Base-by-base conservation (phyloP, 2,113 vertebrate species). In the Plecotus auritus region DNA sequence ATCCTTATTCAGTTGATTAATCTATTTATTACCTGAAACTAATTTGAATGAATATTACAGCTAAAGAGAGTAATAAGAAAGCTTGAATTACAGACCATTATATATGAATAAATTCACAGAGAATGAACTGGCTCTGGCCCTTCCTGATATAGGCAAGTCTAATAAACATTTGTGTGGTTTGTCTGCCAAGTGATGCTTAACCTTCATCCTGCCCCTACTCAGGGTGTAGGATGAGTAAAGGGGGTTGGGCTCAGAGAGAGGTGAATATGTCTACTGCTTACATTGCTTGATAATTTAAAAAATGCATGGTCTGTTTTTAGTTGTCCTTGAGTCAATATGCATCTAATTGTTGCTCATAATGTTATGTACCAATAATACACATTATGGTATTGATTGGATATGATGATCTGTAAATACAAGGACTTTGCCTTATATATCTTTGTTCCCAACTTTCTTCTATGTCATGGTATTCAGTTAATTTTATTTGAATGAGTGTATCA, bases 1-100 rank as follows among this genome's bases (percentile, higher is more conserved):
- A 91, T 95, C 77, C 64, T 97, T 94, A 97, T 89, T 95, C 95
- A 88, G 64, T 91, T 94, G 96, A 96, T 92, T 88, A 93, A 77
- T 88, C 54, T 90, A 88, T 88, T 92, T 95, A 86, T 96, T 97
- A 86, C 47, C 40, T 64, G 6, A 96, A 93, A 95, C 76, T 93
- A 94, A 95, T 82, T 45, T 92, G 59, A 90, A 85, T 88, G 73
- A 83, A 66, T 11, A 59, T 95, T 90, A 90, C 5, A 85, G 69
- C 42, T 74, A 74, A 90, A 88, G 88, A 84, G 70, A 95, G 23
- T 61, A 87, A 96, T 85, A 94, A 69, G 42, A 78, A 88, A 95
- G 35, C 88, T 81, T 95, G 77, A 96, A 40, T 85, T 74, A 88
- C 7, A 86, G 82, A 59, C 9, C 28, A 83, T 83, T 95, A 45